Evolutionary conservation across 2,113 vertebrate species (phyloP).

Genomic region (Oncorhynchus gorbuscha): DNA sequence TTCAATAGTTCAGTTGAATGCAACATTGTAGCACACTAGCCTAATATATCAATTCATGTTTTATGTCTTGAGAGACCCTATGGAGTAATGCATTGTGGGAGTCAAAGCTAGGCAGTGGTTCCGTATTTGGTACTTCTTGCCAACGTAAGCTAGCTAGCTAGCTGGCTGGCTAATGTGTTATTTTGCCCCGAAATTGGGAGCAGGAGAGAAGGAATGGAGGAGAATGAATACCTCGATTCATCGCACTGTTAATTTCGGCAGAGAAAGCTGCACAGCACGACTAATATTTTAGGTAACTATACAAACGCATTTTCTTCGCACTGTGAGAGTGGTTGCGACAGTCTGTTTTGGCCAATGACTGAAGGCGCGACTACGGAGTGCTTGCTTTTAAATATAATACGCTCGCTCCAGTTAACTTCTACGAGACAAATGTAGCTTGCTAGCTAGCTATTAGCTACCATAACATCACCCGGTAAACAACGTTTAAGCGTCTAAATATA

Average conservation of each 20-base stretch:
- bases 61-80: constrained; percentile 26
- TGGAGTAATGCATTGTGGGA: constrained; percentile 69
- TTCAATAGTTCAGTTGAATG: too few species aligned
- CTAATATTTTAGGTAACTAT: constrained; percentile 44
- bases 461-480: not conserved
- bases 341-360: not conserved
- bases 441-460: not conserved
- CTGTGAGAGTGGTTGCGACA: not conserved
- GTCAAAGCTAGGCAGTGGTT: constrained; percentile 36
- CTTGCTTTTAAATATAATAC: constrained; percentile 19
- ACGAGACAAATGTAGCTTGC: not conserved
- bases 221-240: constrained; percentile 41
- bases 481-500: not conserved
- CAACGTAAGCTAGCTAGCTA: constrained; percentile 1
- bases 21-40: too few species aligned
- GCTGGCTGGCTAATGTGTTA: constrained; percentile 20
- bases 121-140: constrained; percentile 12
- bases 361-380: not conserved
- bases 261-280: constrained; percentile 24
- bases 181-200: constrained; percentile 32
- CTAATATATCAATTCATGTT: too few species aligned
- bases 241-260: constrained; percentile 26
- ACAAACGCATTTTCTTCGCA: not conserved
- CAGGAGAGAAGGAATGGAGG: constrained; percentile 33
- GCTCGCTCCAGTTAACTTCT: not conserved